These are phyloP conservation scores for Pseudococcus viburni DNA, from an alignment of 2,888 invertebrate genomes.

Conservation along the genomic window DNA sequence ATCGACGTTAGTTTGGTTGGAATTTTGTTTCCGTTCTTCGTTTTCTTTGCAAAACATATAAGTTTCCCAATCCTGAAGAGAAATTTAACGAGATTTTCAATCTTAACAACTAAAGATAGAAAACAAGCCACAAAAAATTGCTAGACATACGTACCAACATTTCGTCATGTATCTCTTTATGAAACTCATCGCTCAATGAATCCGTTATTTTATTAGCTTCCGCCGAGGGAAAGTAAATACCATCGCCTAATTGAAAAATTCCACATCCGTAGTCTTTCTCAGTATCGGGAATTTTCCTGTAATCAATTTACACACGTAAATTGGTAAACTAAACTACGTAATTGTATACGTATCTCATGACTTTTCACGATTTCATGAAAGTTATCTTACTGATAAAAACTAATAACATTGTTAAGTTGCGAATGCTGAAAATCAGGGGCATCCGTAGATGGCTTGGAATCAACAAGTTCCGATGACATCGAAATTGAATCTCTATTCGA, in stretches of 20 bases:
- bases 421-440: background rate
- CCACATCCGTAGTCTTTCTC: background rate
- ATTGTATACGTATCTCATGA: too few relatives aligned
- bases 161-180: background rate
- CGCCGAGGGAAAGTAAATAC: background rate
- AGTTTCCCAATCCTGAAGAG: constrained; percentile 54
- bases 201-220: background rate
- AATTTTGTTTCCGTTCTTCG: background rate
- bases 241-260: background rate
- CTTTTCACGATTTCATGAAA: background rate
- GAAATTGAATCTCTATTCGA: background rate
- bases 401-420: background rate
- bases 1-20: background rate
- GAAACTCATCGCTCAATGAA: background rate
- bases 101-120: too few relatives aligned
- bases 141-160: background rate
- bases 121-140: background rate
- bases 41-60: constrained; percentile 62
- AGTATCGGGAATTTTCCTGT: background rate
- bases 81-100: background rate
- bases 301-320: background rate
- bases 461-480: background rate
- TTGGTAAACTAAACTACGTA: background rate
- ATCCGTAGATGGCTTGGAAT: background rate
- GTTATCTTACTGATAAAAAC: background rate